Evolutionary conservation across 1,140 invertebrate species (phyloP).

Genomic region (Drosophila malerkotliana): DNA sequence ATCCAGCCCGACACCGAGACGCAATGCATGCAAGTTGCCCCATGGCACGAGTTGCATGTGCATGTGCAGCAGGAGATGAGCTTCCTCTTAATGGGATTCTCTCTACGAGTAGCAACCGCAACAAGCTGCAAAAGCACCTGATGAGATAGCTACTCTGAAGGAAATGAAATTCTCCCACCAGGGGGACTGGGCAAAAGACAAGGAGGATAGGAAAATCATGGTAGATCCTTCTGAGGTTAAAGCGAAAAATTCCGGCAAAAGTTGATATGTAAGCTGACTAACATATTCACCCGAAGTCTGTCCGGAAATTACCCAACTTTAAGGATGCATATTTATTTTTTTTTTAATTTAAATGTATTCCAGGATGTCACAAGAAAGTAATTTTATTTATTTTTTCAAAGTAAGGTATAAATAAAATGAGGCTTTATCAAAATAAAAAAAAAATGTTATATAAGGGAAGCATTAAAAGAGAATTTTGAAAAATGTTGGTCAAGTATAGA

Average conservation of each 20-base stretch:
- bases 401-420: no score
- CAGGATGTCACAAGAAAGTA: background rate
- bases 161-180: constrained; percentile 41
- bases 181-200: background rate
- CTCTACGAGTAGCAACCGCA: constrained; percentile 44
- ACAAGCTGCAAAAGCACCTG: constrained; percentile 30
- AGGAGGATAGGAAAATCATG: constrained; percentile 12
- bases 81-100: constrained; percentile 51
- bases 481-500: no score
- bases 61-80: constrained; percentile 49
- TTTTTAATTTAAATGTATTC: background rate
- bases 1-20: constrained; percentile 1
- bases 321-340: background rate
- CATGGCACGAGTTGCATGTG: constrained; percentile 25
- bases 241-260: constrained; percentile 24
- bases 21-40: background rate
- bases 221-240: constrained; percentile 39
- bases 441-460: no score
- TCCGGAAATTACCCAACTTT: constrained; percentile 30
- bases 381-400: no score
- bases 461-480: no score
- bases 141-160: constrained; percentile 31
- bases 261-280: constrained; percentile 1
- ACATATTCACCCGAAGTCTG: constrained; percentile 6
- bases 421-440: no score